Conservation (phyloP, 1,140 invertebrate species). For the Drosophila pseudoobscura region DNA sequence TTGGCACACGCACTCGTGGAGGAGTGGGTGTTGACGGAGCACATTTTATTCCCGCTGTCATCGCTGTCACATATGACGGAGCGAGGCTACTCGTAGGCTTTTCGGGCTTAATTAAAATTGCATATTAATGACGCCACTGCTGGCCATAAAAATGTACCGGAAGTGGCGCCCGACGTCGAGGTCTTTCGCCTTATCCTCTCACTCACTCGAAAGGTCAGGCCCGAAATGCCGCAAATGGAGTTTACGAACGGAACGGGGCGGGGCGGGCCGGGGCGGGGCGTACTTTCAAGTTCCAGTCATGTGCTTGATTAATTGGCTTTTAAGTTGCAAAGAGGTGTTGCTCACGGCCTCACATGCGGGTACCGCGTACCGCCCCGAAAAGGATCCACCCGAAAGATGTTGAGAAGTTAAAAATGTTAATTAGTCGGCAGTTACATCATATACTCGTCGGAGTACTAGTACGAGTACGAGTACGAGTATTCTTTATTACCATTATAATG, state of each 20-base stretch:
- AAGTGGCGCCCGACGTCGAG: constrained; percentile 45
- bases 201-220: constrained; percentile 60
- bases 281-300: constrained; percentile 66
- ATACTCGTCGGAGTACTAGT: neutral
- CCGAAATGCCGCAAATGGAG: constrained; percentile 34
- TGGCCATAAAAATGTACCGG: constrained; percentile 53
- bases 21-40: constrained; percentile 46
- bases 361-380: neutral
- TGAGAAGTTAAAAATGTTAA: constrained; percentile 57
- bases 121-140: constrained; percentile 73
- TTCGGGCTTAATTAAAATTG: constrained; percentile 77
- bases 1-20: constrained; percentile 31
- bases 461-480: constrained; percentile 5
- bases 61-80: constrained; percentile 37
- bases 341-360: constrained; percentile 24
- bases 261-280: constrained; percentile 36
- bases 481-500: constrained; percentile 36
- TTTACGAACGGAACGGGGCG: constrained; percentile 1
- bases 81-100: neutral
- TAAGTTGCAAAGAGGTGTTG: constrained; percentile 74
- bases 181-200: constrained; percentile 29
- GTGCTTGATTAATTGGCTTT: constrained; percentile 76
- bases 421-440: constrained; percentile 51
- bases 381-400: constrained; percentile 34
- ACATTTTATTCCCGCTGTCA: constrained; percentile 67